Evolutionary conservation across 37 sponge, comb jelly and placozoan species (phyloP).

Genomic region (Hormiphora californensis): DNA sequence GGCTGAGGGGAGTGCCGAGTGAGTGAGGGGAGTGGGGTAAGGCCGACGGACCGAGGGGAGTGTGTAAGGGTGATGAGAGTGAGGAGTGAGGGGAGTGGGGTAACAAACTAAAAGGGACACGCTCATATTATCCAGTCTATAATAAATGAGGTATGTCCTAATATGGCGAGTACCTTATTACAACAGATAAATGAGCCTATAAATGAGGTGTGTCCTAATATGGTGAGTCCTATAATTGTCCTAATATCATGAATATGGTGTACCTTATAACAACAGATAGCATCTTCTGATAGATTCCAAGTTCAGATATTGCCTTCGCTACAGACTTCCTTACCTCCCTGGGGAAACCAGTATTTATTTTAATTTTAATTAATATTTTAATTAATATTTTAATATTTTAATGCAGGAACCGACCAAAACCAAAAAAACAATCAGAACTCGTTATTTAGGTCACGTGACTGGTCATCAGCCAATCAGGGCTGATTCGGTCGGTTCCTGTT

Average conservation of each 20-base stretch:
- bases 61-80: neutral
- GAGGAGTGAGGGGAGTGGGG: neutral
- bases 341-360: neutral
- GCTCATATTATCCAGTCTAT: too few relatives aligned
- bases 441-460: too few relatives aligned
- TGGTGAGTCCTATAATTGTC: too few relatives aligned
- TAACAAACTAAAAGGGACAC: too few relatives aligned
- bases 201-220: too few relatives aligned
- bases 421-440: too few relatives aligned
- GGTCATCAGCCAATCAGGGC: too few relatives aligned
- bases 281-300: conserved; percentile 37
- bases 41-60: neutral
- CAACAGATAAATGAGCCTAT: too few relatives aligned
- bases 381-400: neutral
- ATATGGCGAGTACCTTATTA: too few relatives aligned
- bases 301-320: neutral
- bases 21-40: neutral
- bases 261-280: conserved; percentile 1
- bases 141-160: too few relatives aligned
- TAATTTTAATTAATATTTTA: neutral
- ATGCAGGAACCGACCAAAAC: too few relatives aligned
- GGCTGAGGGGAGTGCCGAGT: neutral
- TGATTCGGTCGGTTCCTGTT: too few relatives aligned
- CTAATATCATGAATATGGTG: neutral
- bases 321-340: conserved; percentile 32